Evolutionary conservation across 92 coral and sea anemone genomes (phyloP), one percentile per base, ranked within the genome.

Genomic region (Phenganax marumi): DNA sequence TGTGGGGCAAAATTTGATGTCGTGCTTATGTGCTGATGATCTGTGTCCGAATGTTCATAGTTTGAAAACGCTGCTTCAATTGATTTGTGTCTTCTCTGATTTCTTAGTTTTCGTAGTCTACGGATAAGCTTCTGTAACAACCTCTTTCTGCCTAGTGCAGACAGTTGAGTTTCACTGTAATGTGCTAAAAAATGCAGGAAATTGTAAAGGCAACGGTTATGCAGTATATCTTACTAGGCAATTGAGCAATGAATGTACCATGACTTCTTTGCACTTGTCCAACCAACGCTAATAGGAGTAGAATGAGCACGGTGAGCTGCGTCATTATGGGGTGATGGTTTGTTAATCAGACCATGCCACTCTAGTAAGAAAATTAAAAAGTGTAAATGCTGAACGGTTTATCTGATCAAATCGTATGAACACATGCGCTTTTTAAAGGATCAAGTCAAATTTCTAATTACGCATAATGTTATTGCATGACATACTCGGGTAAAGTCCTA

Each of bases 91-190:
- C 57, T 76, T 51, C 57, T 76, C 52, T 56, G 68, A 76, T 50
- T 33, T 76, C 68, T 50, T 76, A 76, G 68, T 12, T 23, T 76
- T 76, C 68, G 62, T 23, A 76, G 25, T 25, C 22, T 12, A 11
- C 43, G 62, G n/a, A 76, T 16, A 14, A 76, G 57, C 23, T 56
- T 48, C 3, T n/a, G 8, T 68, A 76, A 24, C 68, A 76, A 9
- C 39, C 65, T 55, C 68, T 39, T 54, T 57, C 65, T 24, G n/a
- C 3, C 50, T 10, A 54, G 68, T 48, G 25, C 65, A 23, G 68
- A 23, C 25, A 55, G 25, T 24, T 23, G 14, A 12, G 2, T 25
- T 66, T 66, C 50, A 25, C 43, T 33, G 72, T 47, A 66, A 10
- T 18, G 50, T 39, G 49, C 81, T 76, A 16, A 76, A 56, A 56